Conservation (phyloP, 2,113 vertebrate genomes). For the Syngnathus scovelli region DNA sequence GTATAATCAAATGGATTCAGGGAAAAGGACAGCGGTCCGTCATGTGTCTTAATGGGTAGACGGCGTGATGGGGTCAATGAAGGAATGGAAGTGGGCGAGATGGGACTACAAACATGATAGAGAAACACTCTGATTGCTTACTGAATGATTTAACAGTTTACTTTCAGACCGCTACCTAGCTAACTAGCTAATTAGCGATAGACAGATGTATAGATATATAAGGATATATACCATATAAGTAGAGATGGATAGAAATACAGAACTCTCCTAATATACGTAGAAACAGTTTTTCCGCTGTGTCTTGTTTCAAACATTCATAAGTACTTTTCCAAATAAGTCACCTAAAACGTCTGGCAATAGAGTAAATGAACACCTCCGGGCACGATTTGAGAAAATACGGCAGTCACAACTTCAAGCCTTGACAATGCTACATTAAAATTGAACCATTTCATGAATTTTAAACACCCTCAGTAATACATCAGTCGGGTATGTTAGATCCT, state of each 20-base stretch:
- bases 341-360: neutral
- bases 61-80: constrained; percentile 49
- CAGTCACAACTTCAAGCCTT: constrained; percentile 1
- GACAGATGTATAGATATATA: no score
- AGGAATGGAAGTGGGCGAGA: constrained; percentile 37
- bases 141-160: constrained; percentile 13
- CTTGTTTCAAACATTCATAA: neutral
- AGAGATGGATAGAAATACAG: no score
- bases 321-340: neutral
- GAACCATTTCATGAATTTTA: neutral
- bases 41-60: constrained; percentile 65
- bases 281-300: no score
- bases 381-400: neutral
- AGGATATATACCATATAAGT: no score
- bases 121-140: constrained; percentile 16
- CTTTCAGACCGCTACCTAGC: neutral
- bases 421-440: neutral
- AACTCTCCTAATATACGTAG: no score
- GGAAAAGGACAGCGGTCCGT: constrained; percentile 59
- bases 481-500: neutral
- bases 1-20: constrained; percentile 65
- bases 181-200: no score
- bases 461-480: neutral
- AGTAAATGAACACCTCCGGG: neutral
- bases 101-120: constrained; percentile 13